Conservation (phyloP, 2,113 vertebrate genomes). For the Cyanocitta stelleri region DNA sequence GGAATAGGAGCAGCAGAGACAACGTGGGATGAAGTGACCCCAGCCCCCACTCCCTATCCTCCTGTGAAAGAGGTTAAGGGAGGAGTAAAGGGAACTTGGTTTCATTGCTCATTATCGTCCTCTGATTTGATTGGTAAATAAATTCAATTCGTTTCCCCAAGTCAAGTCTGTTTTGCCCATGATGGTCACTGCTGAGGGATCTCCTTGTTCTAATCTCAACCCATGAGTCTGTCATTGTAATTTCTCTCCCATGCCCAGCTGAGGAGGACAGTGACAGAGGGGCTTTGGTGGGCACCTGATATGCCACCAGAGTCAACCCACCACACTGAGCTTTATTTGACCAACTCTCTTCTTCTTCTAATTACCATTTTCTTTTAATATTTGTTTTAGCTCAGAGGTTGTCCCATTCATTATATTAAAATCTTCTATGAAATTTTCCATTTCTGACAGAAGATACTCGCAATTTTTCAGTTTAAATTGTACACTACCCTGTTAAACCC, state of each 20-base stretch:
- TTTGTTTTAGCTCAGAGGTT: not conserved
- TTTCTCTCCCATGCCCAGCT: not conserved
- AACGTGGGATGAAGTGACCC: fast-evolving
- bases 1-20: not conserved
- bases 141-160: not conserved
- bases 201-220: not conserved
- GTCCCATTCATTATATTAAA: not conserved
- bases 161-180: not conserved
- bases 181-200: not conserved
- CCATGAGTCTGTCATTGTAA: not conserved
- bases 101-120: not conserved
- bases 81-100: not conserved
- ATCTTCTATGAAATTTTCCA: not conserved
- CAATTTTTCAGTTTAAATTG: not conserved
- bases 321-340: not conserved
- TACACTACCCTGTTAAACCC: not conserved
- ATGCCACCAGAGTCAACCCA: not conserved
- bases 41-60: not conserved
- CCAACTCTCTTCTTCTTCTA: not conserved
- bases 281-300: not conserved
- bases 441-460: not conserved
- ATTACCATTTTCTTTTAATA: not conserved
- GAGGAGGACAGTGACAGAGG: not conserved
- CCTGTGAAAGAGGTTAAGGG: not conserved
- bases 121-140: not conserved